These are phyloP conservation scores for Autographa gamma DNA, from an alignment of 2,888 invertebrate genomes.

Conservation along the genomic window DNA sequence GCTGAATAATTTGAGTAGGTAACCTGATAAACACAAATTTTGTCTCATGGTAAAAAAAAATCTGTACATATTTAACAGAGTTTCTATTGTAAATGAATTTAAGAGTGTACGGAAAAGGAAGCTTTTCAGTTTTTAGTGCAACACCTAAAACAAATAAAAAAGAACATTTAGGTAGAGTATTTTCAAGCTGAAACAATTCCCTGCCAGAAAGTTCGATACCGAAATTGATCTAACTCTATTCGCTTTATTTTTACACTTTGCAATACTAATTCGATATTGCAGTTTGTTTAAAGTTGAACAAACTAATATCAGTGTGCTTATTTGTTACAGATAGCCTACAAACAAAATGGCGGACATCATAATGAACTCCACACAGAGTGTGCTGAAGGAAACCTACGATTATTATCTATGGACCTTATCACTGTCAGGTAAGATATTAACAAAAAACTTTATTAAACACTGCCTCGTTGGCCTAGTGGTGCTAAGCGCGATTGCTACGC, in stretches of 20 bases:
- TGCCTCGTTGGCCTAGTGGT: too few species aligned
- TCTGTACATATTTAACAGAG: too few species aligned
- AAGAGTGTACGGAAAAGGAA: too few species aligned
- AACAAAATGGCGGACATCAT: slow-evolving; percentile 76
- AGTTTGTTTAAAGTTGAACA: background rate
- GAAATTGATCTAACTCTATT: background rate
- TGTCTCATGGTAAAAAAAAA: too few species aligned
- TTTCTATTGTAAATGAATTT: too few species aligned
- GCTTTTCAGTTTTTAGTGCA: too few species aligned
- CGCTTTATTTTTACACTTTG: background rate
- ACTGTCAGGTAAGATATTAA: slow-evolving; percentile 90
- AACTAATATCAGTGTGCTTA: slow-evolving; percentile 16
- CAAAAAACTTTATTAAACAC: background rate
- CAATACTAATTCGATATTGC: background rate
- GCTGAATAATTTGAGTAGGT: too few species aligned
- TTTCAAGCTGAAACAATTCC: background rate
- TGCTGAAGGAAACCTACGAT: slow-evolving; percentile 89
- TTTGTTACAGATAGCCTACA: slow-evolving; percentile 71
- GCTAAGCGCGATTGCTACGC: too few species aligned
- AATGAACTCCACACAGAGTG: slow-evolving; percentile 87
- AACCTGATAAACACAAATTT: too few species aligned
- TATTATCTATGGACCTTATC: slow-evolving; percentile 94
- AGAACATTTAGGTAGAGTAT: too few species aligned
- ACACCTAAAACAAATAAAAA: too few species aligned
- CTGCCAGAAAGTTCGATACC: background rate